Base-by-base conservation (phyloP, 2,888 invertebrate genomes). In the Orgyia antiqua region DNA sequence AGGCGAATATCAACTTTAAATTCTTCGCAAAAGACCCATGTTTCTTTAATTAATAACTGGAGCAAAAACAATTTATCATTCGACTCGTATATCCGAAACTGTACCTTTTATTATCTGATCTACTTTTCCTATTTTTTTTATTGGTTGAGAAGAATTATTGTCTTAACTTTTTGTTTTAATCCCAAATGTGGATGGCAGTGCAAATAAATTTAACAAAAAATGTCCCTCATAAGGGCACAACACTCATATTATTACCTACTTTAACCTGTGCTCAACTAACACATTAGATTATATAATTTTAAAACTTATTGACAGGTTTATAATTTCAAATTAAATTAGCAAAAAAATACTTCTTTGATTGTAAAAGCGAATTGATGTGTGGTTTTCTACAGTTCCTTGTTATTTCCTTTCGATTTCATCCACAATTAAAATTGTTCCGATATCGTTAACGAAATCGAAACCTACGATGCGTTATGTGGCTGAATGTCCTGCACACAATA, bases 361-460 rank as follows among this genome's bases (percentile, higher is more conserved):
- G 52, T 52, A 52, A 58, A 54, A 51, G 45, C 36, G 44, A 53
- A 56, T 56, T 46, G 54, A 52, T 50, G 45, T 43, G 42, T 39
- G 38, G 4, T 4, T 30, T 29, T 41, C 33, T 24, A 35, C 39
- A 17, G 45, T 50, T 51, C 50, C 42, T 52, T 31, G 42, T 51
- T 52, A 71, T 73, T 76, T 74, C 75, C 74, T 83, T 83, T 82
- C 80, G 77, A 72, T 83, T 82, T 82, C 79, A 57, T 66, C 56
- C 53, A 53, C 59, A 68, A 76, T 77, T 70, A 73, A 68, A 70
- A 76, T 15, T 68, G 62, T 73, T 70, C 59, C 79, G 77, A 83
- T 82, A 84, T 83, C 82, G 79, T 82, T 77, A 83, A 76, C 72
- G 84, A 84, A 86, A 86, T 82, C 83, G 84, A 86, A 84, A 86